Conservation (phyloP, 2,888 invertebrate genomes). For the Caenorhabditis sp. region DNA sequence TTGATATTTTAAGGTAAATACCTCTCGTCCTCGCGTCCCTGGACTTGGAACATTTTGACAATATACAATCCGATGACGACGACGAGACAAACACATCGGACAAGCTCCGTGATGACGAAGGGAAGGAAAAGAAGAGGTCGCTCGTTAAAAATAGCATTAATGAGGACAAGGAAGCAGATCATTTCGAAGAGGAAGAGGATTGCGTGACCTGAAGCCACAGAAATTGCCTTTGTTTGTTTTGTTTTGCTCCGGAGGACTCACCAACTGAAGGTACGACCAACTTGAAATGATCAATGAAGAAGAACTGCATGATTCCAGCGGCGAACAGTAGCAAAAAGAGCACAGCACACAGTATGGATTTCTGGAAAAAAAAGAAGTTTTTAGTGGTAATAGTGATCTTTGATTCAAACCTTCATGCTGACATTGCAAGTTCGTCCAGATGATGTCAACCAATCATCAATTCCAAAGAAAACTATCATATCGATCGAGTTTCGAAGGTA, state of each 20-base stretch:
- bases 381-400: no score
- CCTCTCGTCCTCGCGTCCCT: constrained; percentile 47
- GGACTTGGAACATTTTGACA: constrained; percentile 54
- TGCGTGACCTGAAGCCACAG: constrained; percentile 59
- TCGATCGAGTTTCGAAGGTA: constrained; percentile 17
- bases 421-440: constrained; percentile 43
- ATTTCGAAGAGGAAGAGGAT: constrained; percentile 63
- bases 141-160: constrained; percentile 60
- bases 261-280: constrained; percentile 57
- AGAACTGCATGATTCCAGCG: constrained; percentile 59
- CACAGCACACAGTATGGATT: constrained; percentile 50
- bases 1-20: not conserved
- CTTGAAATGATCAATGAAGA: constrained; percentile 66
- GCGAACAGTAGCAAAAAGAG: constrained; percentile 55
- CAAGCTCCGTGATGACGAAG: constrained; percentile 53
- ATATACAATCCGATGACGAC: constrained; percentile 57
- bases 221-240: not conserved
- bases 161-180: constrained; percentile 55
- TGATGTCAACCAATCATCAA: constrained; percentile 46
- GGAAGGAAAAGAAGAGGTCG: constrained; percentile 54
- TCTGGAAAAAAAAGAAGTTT: constrained; percentile 44
- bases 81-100: constrained; percentile 45
- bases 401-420: constrained; percentile 53
- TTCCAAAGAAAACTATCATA: constrained; percentile 53
- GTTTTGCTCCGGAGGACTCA: constrained; percentile 5